Conservation (phyloP, 2,113 vertebrate genomes). For the Chloropsis hardwickii region DNA sequence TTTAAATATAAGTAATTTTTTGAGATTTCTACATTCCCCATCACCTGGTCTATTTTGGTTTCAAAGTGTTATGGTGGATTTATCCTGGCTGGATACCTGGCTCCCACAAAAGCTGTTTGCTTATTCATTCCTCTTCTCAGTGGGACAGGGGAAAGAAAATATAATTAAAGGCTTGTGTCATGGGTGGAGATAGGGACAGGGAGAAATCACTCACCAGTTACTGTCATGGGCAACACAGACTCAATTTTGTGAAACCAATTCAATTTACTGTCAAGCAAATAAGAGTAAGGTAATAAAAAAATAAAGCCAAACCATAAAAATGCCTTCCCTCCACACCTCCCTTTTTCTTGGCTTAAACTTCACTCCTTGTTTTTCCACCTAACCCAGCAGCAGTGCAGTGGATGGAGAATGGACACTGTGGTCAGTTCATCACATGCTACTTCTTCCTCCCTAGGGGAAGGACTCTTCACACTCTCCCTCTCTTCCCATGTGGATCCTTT, state of each 20-base stretch:
- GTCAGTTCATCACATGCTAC: rapidly evolving
- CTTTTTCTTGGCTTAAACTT: background rate
- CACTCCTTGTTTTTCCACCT: background rate
- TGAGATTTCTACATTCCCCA: background rate
- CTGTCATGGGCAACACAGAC: background rate
- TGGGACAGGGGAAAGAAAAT: background rate
- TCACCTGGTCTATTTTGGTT: background rate
- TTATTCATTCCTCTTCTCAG: background rate
- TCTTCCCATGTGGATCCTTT: rapidly evolving
- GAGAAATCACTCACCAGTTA: background rate
- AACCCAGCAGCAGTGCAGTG: rapidly evolving
- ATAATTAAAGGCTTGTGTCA: rapidly evolving
- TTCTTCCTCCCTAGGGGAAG: background rate
- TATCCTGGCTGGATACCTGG: background rate
- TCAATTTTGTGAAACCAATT: background rate
- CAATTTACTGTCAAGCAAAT: background rate
- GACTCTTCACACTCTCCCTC: background rate
- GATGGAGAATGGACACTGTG: rapidly evolving
- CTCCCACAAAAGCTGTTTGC: rapidly evolving
- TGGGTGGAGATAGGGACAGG: background rate
- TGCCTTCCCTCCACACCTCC: rapidly evolving
- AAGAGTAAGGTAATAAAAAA: background rate
- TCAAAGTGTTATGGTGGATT: background rate
- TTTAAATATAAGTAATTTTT: background rate
- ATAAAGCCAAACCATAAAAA: background rate